A percentile compares a stretch with the other conserved stretches of the same genome.
These are phyloP conservation scores for Yponomeuta plumbellus DNA, from an alignment of 2,888 invertebrate genomes.

Conservation along the genomic window DNA sequence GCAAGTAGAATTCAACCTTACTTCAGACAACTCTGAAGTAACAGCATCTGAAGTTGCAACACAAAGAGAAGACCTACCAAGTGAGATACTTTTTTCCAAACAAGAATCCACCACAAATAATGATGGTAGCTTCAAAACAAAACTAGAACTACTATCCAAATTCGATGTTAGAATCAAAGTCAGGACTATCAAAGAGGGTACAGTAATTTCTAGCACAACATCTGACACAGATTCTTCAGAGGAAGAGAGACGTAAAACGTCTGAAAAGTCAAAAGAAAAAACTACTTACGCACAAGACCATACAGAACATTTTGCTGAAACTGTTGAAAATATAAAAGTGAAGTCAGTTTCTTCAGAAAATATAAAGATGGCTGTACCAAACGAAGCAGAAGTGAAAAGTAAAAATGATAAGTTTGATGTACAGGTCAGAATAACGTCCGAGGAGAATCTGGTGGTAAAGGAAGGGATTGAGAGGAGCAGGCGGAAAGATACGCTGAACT, in stretches of 20 bases:
- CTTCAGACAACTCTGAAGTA: background rate
- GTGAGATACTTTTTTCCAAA: constrained; percentile 32
- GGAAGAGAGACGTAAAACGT: constrained; percentile 36
- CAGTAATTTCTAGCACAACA: constrained; percentile 49
- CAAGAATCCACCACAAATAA: constrained; percentile 32
- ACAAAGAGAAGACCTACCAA: constrained; percentile 35
- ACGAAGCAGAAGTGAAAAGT: constrained; percentile 58
- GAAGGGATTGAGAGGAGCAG: constrained; percentile 48
- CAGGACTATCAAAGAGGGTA: constrained; percentile 61
- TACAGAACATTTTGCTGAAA: constrained; percentile 43
- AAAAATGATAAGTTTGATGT: constrained; percentile 69
- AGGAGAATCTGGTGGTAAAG: constrained; percentile 64
- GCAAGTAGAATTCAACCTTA: background rate
- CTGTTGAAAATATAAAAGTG: constrained; percentile 45
- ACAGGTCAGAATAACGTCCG: constrained; percentile 68
- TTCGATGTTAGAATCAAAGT: constrained; percentile 76
- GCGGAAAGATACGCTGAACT: constrained; percentile 63
- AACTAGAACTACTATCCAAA: constrained; percentile 67
- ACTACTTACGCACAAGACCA: constrained; percentile 43
- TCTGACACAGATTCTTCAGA: constrained; percentile 56
- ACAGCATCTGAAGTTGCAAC: constrained; percentile 29
- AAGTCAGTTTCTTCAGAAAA: constrained; percentile 54
- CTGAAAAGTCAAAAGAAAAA: constrained; percentile 31
- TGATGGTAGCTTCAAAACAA: constrained; percentile 57
- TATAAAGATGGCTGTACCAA: constrained; percentile 68